Percentiles rank a stretch among this genome's conserved stretches.
Evolutionary conservation across 2,113 vertebrate species (phyloP).

Genomic region (Brachypodius melanocephalos): DNA sequence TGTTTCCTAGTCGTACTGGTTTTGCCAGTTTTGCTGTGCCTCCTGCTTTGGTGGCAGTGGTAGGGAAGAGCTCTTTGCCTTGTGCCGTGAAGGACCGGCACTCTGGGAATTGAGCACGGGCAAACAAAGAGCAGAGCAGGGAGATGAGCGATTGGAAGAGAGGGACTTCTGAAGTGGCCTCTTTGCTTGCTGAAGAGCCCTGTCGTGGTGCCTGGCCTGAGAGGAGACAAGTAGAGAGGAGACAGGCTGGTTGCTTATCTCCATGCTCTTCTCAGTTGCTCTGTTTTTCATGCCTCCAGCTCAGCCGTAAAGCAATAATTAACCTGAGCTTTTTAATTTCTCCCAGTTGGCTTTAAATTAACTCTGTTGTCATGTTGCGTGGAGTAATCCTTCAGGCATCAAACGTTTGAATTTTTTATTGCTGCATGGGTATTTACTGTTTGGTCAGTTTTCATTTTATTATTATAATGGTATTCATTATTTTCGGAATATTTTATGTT

Average conservation of each 20-base stretch:
- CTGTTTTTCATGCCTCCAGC: constrained; percentile 5
- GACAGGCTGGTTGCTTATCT: background rate
- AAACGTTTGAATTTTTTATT: constrained; percentile 1
- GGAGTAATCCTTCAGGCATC: constrained; percentile 41
- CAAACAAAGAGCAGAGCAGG: accelerated
- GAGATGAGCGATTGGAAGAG: background rate
- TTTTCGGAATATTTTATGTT: background rate
- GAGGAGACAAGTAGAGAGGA: background rate
- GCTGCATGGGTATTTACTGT: background rate
- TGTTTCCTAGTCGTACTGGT: background rate
- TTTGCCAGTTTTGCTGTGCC: background rate
- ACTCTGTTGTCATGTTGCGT: constrained; percentile 16
- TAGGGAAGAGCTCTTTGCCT: background rate
- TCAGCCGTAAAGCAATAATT: constrained; percentile 32
- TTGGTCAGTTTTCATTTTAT: background rate
- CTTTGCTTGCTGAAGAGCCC: constrained; percentile 11
- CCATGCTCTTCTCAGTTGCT: background rate
- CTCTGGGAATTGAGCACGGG: accelerated
- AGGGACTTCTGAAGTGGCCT: background rate
- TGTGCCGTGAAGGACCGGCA: accelerated
- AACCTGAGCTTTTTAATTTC: constrained; percentile 58
- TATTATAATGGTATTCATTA: background rate
- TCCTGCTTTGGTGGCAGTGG: accelerated
- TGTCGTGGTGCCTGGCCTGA: background rate
- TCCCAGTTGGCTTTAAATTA: constrained; percentile 57